Percentiles rank a stretch among this genome's conserved stretches.
These are phyloP conservation scores for Podargus strigoides DNA, from an alignment of 2,797 vertebrate species.

Conservation along the genomic window DNA sequence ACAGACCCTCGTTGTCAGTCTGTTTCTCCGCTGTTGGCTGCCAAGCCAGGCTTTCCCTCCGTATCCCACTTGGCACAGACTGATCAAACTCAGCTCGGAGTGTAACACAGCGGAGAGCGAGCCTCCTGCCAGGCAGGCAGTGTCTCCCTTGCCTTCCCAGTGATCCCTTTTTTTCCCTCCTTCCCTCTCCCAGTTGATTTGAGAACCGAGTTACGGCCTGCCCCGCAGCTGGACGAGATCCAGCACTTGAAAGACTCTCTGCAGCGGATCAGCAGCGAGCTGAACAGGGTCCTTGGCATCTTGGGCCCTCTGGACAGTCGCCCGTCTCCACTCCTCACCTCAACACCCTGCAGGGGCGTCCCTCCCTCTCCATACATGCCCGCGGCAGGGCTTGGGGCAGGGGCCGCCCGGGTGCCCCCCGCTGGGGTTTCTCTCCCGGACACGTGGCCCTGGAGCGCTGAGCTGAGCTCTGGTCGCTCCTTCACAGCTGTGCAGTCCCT, in stretches of 20 bases:
- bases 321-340: constrained; percentile 7
- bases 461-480: not conserved
- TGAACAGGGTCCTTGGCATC: constrained; percentile 78
- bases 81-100: not conserved
- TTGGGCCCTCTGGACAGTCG: constrained; percentile 74
- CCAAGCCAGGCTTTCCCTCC: too few relatives aligned
- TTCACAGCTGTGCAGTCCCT: constrained; percentile 43
- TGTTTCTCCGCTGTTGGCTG: too few relatives aligned
- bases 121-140: not conserved
- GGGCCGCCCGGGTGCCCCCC: not conserved
- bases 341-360: not conserved
- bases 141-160: not conserved
- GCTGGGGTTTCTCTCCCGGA: not conserved
- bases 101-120: fast-evolving
- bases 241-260: constrained; percentile 81
- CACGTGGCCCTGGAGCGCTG: constrained; percentile 65
- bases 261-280: constrained; percentile 83
- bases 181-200: not conserved
- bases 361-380: not conserved
- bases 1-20: too few relatives aligned
- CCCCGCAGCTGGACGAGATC: constrained; percentile 75
- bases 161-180: not conserved
- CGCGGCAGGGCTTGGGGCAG: not conserved
- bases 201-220: not conserved
- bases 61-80: too few relatives aligned